Conservation (phyloP, 2,888 invertebrate genomes). For the Parascotia fuliginaria region DNA sequence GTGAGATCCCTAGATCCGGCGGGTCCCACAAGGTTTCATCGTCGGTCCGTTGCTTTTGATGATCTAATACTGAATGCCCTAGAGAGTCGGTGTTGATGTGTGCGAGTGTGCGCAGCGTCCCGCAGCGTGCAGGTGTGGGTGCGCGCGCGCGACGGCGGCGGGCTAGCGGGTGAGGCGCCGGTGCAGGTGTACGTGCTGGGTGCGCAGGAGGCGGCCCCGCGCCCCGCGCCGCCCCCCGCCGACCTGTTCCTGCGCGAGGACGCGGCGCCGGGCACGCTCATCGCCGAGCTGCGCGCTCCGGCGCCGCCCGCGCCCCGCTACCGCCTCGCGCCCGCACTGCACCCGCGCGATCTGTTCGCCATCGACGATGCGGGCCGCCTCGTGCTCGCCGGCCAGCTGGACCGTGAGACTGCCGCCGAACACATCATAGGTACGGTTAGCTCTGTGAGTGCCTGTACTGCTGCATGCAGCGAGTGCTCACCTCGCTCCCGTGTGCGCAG, state of each 20-base stretch:
- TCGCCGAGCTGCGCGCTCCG: constrained; percentile 60
- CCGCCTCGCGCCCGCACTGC: constrained; percentile 64
- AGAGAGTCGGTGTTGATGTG: neutral
- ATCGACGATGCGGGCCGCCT: constrained; percentile 91
- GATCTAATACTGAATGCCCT: too few relatives aligned
- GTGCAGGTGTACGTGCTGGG: constrained; percentile 92
- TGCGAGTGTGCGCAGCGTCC: constrained; percentile 81
- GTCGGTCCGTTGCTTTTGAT: too few relatives aligned
- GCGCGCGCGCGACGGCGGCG: constrained; percentile 93
- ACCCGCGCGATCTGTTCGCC: constrained; percentile 88
- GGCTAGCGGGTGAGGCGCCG: constrained; percentile 93
- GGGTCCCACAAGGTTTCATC: too few relatives aligned
- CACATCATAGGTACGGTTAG: constrained; percentile 87
- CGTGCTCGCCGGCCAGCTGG: constrained; percentile 89
- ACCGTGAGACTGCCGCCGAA: constrained; percentile 89
- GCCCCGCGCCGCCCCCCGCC: constrained; percentile 89
- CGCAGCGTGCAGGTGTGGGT: constrained; percentile 95
- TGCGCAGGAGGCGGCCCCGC: constrained; percentile 88
- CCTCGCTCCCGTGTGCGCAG: too few relatives aligned
- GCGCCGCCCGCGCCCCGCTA: constrained; percentile 33
- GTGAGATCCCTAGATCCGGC: too few relatives aligned
- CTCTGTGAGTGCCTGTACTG: too few relatives aligned
- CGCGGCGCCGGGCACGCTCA: constrained; percentile 82
- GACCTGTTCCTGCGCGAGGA: constrained; percentile 92
- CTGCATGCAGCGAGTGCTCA: too few relatives aligned